These are phyloP conservation scores for Drosophila eohydei DNA, from an alignment of 2,888 invertebrate genomes.

Conservation along the genomic window DNA sequence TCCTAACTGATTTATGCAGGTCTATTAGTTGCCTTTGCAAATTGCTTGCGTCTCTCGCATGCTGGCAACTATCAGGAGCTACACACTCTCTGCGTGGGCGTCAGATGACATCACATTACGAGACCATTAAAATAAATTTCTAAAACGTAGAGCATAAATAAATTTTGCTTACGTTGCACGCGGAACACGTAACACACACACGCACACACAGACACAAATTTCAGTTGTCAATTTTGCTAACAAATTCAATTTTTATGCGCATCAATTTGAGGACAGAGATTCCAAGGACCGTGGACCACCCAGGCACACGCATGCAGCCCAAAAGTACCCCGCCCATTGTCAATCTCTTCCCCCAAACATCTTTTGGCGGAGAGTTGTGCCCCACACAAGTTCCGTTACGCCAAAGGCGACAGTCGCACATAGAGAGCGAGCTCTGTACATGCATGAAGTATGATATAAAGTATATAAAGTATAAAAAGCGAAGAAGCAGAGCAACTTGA, in stretches of 20 bases:
- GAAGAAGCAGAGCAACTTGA: conserved; percentile 35
- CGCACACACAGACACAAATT: conserved; percentile 44
- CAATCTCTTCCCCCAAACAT: background rate
- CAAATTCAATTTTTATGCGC: conserved; percentile 78
- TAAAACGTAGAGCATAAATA: conserved; percentile 50
- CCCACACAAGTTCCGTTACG: conserved; percentile 30
- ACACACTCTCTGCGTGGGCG: conserved; percentile 8
- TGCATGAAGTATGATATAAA: conserved; percentile 8
- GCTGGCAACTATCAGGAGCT: conserved; percentile 37
- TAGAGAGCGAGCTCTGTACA: conserved; percentile 10
- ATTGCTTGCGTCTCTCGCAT: conserved; percentile 17
- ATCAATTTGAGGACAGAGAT: conserved; percentile 47
- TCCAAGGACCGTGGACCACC: conserved; percentile 44
- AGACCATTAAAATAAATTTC: conserved; percentile 56
- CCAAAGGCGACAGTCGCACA: conserved; percentile 26
- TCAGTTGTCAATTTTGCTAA: conserved; percentile 73
- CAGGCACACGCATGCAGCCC: conserved; percentile 4
- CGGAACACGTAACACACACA: conserved; percentile 31
- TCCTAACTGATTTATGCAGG: conserved; percentile 41
- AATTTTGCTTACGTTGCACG: conserved; percentile 71
- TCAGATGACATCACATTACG: conserved; percentile 61
- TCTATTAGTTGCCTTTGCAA: conserved; percentile 33
- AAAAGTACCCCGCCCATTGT: background rate
- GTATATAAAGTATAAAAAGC: background rate
- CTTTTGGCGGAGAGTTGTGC: conserved; percentile 23